phyloP scores from a whole-genome alignment of 1,140 invertebrate species.

The Amphibalanus amphitrite region DNA sequence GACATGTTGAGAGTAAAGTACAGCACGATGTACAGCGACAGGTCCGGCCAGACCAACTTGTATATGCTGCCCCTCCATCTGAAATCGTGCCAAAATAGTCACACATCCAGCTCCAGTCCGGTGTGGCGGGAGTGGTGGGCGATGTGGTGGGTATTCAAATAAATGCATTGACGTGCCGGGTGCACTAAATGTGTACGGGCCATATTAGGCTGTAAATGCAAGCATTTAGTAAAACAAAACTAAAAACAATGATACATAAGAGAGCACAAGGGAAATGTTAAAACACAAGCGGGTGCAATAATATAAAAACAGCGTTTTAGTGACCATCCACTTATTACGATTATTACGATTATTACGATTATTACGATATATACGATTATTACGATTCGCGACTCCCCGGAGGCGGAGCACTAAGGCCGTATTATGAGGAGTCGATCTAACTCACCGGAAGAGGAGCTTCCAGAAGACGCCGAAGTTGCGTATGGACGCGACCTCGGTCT shows the following conservation, averaged over 20 bases:
- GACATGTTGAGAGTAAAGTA: conserved; percentile 27
- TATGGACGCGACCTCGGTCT: conserved; percentile 26
- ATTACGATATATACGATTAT: too few relatives aligned
- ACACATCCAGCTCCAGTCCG: conserved; percentile 5
- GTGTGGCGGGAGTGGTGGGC: too few relatives aligned
- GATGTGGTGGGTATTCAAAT: too few relatives aligned
- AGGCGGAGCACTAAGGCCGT: too few relatives aligned
- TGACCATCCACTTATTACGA: too few relatives aligned
- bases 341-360: conserved; percentile 5
- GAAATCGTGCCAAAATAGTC: conserved; percentile 10
- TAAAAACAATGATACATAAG: too few relatives aligned
- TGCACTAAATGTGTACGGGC: too few relatives aligned
- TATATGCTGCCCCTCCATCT: conserved; percentile 36
- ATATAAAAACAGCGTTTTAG: conserved; percentile 5
- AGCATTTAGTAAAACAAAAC: too few relatives aligned
- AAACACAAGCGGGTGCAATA: conserved; percentile 24
- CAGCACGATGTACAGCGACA: conserved; percentile 25
- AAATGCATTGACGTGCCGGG: too few relatives aligned
- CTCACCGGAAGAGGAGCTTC: conserved; percentile 27
- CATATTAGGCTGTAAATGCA: too few relatives aligned
- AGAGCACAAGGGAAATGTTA: background rate
- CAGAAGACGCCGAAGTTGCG: conserved; percentile 27
- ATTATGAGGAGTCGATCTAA: too few relatives aligned
- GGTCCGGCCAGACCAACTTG: conserved; percentile 32
- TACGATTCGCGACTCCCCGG: too few relatives aligned